These are phyloP conservation scores for Sebastes itinus DNA, from an alignment of 2,797 vertebrate species.

Conservation along the genomic window DNA sequence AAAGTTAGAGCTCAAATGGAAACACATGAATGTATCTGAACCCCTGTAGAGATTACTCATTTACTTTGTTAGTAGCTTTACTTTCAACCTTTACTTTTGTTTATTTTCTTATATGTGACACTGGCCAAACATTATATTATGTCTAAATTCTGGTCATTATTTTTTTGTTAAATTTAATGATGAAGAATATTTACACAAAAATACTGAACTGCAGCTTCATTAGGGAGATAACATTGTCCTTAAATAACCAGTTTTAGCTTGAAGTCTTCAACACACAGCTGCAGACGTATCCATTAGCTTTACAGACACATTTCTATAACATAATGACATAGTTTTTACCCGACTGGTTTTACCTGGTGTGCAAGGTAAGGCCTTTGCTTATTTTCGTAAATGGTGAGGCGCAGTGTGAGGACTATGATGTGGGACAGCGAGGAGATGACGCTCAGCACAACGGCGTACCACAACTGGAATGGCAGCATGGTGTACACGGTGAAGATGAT, in stretches of 20 bases:
- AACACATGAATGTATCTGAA: not conserved
- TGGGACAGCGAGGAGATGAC: constrained; percentile 88
- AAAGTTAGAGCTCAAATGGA: constrained; percentile 8
- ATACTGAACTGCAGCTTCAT: not conserved
- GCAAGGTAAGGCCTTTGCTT: constrained; percentile 62
- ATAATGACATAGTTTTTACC: not conserved
- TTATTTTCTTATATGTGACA: not conserved
- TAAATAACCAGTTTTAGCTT: not conserved
- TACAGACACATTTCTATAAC: not conserved
- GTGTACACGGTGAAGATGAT: constrained; percentile 95
- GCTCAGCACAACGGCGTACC: constrained; percentile 86
- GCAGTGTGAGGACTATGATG: constrained; percentile 83
- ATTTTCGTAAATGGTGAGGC: constrained; percentile 30
- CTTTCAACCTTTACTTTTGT: not conserved
- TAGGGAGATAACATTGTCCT: not conserved
- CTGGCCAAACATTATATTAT: not conserved
- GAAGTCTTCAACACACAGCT: not conserved
- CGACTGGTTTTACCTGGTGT: constrained; percentile 68
- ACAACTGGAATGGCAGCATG: constrained; percentile 92
- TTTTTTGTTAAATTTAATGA: not conserved
- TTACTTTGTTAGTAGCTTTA: not conserved
- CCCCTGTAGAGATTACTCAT: not conserved
- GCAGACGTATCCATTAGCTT: not conserved
- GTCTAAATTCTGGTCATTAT: not conserved
- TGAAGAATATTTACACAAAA: not conserved